Base-by-base conservation (phyloP, 2,888 invertebrate species). In the Muschampia plurimacula region DNA sequence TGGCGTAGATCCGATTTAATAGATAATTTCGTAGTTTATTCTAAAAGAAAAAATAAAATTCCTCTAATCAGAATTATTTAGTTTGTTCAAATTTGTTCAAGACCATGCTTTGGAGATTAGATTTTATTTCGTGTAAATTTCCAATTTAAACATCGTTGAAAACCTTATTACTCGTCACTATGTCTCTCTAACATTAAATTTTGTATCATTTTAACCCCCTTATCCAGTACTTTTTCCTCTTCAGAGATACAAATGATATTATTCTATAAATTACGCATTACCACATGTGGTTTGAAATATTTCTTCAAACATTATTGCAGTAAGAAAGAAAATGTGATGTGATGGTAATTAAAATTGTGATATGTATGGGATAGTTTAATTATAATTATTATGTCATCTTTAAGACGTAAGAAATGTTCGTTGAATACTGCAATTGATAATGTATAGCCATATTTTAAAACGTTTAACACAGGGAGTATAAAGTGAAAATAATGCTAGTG, bases 301-400 rank as follows among this genome's bases (percentile, higher is more conserved):
- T 39, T 60, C 36, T 60, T 60, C 60, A 9, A 66, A 52, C 8
- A 32, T 49, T 65, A 49, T 28, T 65, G 10, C 49, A 39, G 66
- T 55, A 36, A 39, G 28, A 65, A 36, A 44, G 68, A 46, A 72
- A 57, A 63, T 59, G 36, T 69, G 46, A 55, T 62, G 39, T 41
- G 65, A 69, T 67, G 55, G 60, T 69, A 32, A 67, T 72, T 32
- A 74, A 60, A 62, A 39, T 46, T 68, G 71, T 68, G 52, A 68
- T 59, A 73, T 57, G 59, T 69, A 41, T 69, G 65, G 59, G 28
- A 36, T 71, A 64, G 65, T 60, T 60, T 52, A 13, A 52, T 22
- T 15, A 52, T 52, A 52, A 52, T 9, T 13, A 60, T 44, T 44
- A 32, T 60, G 60, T 60, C 39, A 60, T 60, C 36, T 36, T 60